phyloP scores from a whole-genome alignment of 1,140 invertebrate genomes.

The Drosophila tsacasi region DNA sequence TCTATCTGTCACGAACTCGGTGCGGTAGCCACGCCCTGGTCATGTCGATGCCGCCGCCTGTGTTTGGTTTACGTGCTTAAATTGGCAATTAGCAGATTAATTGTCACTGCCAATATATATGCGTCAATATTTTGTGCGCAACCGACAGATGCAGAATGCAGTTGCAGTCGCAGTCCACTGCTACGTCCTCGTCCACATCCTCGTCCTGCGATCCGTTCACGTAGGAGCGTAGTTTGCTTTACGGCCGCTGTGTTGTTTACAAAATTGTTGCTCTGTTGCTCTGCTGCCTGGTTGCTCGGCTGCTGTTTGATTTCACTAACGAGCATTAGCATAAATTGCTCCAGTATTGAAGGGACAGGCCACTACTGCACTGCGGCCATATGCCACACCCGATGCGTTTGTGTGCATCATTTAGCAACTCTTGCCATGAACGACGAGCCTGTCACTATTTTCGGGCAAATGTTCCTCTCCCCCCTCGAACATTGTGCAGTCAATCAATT shows the following conservation, averaged over 20 bases:
- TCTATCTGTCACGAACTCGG: slow-evolving; percentile 18
- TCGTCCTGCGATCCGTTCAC: slow-evolving; percentile 5
- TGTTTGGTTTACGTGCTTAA: slow-evolving; percentile 84
- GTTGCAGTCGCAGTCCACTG: slow-evolving; percentile 12
- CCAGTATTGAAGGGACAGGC: slow-evolving; percentile 13
- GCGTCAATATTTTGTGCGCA: slow-evolving; percentile 78
- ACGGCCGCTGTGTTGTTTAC: slow-evolving; percentile 76
- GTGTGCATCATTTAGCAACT: slow-evolving; percentile 66
- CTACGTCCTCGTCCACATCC: not conserved
- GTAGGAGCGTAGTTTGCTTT: slow-evolving; percentile 65
- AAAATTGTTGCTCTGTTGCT: slow-evolving; percentile 70
- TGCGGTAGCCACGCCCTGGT: slow-evolving; percentile 38
- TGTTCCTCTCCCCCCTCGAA: not conserved
- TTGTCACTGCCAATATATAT: slow-evolving; percentile 81
- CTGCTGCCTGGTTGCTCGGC: slow-evolving; percentile 26
- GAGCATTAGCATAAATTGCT: slow-evolving; percentile 83
- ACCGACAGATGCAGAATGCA: slow-evolving; percentile 56
- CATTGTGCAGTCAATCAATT: slow-evolving; percentile 79
- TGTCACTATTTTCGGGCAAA: slow-evolving; percentile 46
- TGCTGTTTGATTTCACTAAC: slow-evolving; percentile 80
- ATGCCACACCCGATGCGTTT: slow-evolving; percentile 39
- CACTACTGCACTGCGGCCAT: slow-evolving; percentile 22
- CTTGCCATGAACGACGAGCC: slow-evolving; percentile 9
- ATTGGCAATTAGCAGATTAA: slow-evolving; percentile 83
- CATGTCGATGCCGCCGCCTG: slow-evolving; percentile 62